Conservation (phyloP, 2,113 vertebrate genomes). For the Myotis brandtii region DNA sequence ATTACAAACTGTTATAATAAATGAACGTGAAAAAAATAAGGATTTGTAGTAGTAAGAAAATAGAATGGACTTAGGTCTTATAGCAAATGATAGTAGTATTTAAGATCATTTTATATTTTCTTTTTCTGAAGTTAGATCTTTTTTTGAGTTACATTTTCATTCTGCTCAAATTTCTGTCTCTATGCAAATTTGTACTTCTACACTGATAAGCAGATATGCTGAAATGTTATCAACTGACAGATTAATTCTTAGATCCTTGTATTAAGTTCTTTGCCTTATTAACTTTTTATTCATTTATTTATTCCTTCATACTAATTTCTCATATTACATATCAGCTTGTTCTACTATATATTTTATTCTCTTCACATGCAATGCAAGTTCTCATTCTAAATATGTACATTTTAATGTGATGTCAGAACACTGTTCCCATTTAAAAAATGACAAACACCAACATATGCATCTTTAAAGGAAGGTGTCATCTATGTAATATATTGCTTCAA, state of each 20-base stretch:
- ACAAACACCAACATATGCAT: not conserved
- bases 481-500: constrained; percentile 22
- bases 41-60: not conserved
- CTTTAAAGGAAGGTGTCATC: constrained; percentile 6
- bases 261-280: not conserved
- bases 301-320: not conserved
- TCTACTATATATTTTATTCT: constrained; percentile 25
- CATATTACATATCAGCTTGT: not conserved
- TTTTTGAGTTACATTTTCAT: not conserved
- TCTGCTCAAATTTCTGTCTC: not conserved
- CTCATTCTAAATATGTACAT: constrained; percentile 10
- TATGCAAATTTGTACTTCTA: not conserved
- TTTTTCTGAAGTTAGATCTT: not conserved
- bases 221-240: not conserved
- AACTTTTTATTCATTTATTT: not conserved
- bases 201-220: not conserved
- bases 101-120: not conserved
- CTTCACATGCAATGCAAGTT: not conserved
- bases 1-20: not conserved
- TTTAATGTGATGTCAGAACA: not conserved
- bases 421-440: not conserved
- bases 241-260: not conserved
- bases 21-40: not conserved
- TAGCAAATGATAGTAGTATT: not conserved
- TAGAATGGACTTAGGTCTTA: not conserved